phyloP scores from a whole-genome alignment of 37 sponge, comb jelly and placozoan genomes.

The Halisarca cf. caerulea region DNA sequence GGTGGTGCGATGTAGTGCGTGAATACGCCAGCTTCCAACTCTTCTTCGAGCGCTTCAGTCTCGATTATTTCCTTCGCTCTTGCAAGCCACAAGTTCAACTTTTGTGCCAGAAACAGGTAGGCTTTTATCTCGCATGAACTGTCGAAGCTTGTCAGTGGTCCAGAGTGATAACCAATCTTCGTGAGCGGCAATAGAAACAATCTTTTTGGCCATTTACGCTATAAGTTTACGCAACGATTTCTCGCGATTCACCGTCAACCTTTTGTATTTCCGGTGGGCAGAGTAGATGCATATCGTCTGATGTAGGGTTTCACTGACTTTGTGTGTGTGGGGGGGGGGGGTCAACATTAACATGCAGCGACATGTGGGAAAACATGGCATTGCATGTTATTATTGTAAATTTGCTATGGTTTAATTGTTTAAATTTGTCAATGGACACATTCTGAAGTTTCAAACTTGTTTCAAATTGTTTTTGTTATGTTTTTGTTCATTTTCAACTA shows the following conservation, averaged over 20 bases:
- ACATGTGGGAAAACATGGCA: too few relatives aligned
- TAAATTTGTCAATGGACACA: too few relatives aligned
- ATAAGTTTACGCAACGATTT: background rate
- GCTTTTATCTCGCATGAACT: constrained; percentile 3
- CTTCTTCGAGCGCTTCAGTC: constrained; percentile 32
- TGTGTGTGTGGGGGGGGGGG: too few relatives aligned
- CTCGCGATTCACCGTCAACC: background rate
- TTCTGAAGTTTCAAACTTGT: too few relatives aligned
- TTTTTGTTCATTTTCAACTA: too few relatives aligned
- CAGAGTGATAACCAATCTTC: background rate
- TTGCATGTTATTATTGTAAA: too few relatives aligned
- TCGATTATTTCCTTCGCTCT: constrained; percentile 19
- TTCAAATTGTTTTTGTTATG: too few relatives aligned
- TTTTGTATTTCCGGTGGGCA: background rate
- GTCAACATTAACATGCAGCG: too few relatives aligned
- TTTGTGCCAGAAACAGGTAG: constrained; percentile 23
- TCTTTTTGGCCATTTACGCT: too few relatives aligned
- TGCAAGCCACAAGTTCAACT: constrained; percentile 3
- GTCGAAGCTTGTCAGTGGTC: constrained; percentile 14
- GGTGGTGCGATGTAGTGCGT: background rate
- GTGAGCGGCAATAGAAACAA: too few relatives aligned
- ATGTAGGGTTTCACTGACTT: too few relatives aligned
- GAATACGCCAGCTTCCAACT: constrained; percentile 14
- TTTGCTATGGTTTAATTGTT: too few relatives aligned
- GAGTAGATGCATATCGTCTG: constrained; percentile 23